Conservation (phyloP, 2,113 vertebrate species). For the Boulengeromyrus knoepffleri region DNA sequence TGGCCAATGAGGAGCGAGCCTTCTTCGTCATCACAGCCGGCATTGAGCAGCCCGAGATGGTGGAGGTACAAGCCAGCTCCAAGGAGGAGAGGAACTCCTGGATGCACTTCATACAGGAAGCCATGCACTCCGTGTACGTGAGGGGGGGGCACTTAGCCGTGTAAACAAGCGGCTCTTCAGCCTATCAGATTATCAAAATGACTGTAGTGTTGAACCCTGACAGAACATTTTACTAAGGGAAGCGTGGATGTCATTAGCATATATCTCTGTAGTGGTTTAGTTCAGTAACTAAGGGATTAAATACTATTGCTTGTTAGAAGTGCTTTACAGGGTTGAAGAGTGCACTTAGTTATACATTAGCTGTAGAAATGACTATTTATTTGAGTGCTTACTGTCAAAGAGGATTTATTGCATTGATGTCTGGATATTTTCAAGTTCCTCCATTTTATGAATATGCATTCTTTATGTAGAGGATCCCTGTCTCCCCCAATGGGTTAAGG, state of each 20-base stretch:
- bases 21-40: conserved; percentile 85
- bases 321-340: not conserved
- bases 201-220: not conserved
- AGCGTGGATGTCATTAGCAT: not conserved
- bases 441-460: not conserved
- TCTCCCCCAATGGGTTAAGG: not conserved
- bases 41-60: conserved; percentile 77
- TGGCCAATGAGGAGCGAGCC: conserved; percentile 85
- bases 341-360: not conserved
- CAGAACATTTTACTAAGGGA: not conserved
- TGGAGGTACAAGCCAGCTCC: conserved; percentile 80
- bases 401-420: not conserved
- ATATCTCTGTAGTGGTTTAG: not conserved
- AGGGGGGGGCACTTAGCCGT: not conserved
- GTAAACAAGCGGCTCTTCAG: not conserved
- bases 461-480: not conserved
- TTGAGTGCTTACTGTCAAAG: not conserved
- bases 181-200: not conserved
- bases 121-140: conserved; percentile 74
- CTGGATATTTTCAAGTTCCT: not conserved
- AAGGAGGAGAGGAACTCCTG: conserved; percentile 84
- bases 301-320: not conserved
- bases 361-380: not conserved
- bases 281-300: not conserved
- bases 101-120: conserved; percentile 79